Percentiles rank a stretch among this genome's conserved stretches.
Evolutionary conservation across 2,113 vertebrate species (phyloP).

Genomic region (Copsychus sechellarum): DNA sequence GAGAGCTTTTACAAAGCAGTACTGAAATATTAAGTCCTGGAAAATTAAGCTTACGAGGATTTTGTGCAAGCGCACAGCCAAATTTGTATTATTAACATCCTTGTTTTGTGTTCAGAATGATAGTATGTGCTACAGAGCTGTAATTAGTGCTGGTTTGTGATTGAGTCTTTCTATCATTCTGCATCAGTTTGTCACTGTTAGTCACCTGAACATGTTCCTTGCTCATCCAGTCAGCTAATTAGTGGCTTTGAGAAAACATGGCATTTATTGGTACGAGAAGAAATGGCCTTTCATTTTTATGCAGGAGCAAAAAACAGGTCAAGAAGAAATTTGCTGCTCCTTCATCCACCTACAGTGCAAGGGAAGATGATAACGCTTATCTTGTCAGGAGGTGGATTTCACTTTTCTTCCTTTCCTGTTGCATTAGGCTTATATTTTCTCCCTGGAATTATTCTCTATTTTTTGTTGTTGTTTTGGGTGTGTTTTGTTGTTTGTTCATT

Average conservation of each 20-base stretch:
- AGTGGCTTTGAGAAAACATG: conserved; percentile 5
- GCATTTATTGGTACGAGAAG: neutral
- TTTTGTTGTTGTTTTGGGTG: neutral
- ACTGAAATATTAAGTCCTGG: neutral
- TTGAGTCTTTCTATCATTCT: neutral
- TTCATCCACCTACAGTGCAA: neutral
- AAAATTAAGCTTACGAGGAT: neutral
- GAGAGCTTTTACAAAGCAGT: neutral
- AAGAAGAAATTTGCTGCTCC: conserved; percentile 1
- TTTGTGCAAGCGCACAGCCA: neutral
- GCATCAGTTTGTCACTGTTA: neutral
- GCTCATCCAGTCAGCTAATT: conserved; percentile 11
- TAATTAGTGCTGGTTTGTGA: neutral
- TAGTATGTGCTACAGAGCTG: neutral
- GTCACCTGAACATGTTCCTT: conserved; percentile 33
- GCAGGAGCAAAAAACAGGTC: neutral
- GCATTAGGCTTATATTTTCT: neutral
- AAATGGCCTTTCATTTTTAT: conserved; percentile 39
- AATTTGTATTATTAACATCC: conserved; percentile 14
- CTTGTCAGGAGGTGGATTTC: neutral
- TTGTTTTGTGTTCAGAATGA: neutral
- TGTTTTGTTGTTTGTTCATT: neutral
- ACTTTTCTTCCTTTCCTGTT: neutral
- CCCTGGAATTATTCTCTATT: neutral
- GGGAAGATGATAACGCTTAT: neutral